Conservation (phyloP, 2,113 vertebrate species). For the Coryphaenoides rupestris region DNA sequence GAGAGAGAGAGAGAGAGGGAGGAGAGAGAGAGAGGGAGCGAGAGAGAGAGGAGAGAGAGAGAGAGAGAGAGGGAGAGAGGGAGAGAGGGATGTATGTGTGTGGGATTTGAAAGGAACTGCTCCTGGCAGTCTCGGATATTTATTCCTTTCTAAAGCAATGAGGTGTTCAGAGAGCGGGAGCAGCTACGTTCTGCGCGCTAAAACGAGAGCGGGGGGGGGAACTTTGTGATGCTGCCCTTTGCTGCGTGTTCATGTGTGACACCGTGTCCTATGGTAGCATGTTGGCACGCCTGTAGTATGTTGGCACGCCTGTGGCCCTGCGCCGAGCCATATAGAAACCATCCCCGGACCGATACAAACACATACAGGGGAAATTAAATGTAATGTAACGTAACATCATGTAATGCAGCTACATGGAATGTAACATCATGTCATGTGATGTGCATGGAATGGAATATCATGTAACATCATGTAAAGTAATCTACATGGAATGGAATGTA, state of each 20-base stretch:
- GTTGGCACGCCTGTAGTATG: too few relatives aligned
- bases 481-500: too few relatives aligned
- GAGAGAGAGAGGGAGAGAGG: conserved; percentile 29
- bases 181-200: conserved; percentile 55
- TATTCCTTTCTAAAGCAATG: conserved; percentile 69
- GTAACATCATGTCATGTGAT: too few relatives aligned
- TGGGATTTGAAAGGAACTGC: conserved; percentile 72
- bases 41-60: conserved; percentile 36
- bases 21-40: conserved; percentile 31
- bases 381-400: too few relatives aligned
- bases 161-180: conserved; percentile 64
- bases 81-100: conserved; percentile 48
- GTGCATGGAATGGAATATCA: too few relatives aligned
- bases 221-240: conserved; percentile 48
- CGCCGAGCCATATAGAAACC: too few relatives aligned
- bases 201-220: conserved; percentile 42
- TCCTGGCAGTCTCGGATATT: conserved; percentile 70
- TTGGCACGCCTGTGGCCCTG: too few relatives aligned
- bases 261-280: conserved; percentile 12
- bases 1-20: neutral
- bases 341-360: too few relatives aligned
- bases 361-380: too few relatives aligned
- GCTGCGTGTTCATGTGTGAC: conserved; percentile 27
- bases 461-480: too few relatives aligned
- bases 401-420: too few relatives aligned